Evolutionary conservation across 2,113 vertebrate species (phyloP).

Genomic region (Cinclus cinclus): DNA sequence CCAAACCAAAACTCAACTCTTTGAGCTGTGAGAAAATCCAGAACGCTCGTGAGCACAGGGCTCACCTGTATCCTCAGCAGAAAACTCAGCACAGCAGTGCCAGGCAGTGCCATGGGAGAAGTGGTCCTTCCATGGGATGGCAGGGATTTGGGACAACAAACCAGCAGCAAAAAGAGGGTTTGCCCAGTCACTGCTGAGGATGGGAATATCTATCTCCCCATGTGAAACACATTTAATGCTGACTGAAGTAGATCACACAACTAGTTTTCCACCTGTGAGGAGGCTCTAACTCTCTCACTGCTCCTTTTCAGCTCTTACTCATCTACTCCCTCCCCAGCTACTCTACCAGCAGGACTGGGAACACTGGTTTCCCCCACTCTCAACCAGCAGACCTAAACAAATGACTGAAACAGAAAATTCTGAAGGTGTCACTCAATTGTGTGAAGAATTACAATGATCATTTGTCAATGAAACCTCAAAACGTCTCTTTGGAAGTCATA

Average conservation of each 20-base stretch:
- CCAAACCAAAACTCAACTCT: not conserved
- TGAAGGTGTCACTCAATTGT: not conserved
- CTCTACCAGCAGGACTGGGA: not conserved
- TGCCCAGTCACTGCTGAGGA: not conserved
- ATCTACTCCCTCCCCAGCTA: not conserved
- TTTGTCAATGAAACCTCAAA: not conserved
- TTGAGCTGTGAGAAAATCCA: not conserved
- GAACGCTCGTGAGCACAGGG: accelerated
- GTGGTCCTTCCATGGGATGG: not conserved
- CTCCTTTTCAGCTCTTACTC: not conserved
- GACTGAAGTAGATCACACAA: not conserved
- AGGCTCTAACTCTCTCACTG: not conserved
- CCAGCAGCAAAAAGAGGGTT: not conserved
- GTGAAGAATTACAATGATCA: not conserved
- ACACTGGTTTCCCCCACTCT: not conserved
- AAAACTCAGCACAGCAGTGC: not conserved
- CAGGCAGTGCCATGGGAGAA: not conserved
- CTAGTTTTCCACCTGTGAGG: not conserved
- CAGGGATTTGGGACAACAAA: not conserved
- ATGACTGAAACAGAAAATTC: not conserved
- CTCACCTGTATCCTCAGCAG: not conserved
- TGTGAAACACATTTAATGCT: not conserved
- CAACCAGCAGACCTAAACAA: not conserved
- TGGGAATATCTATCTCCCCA: not conserved
- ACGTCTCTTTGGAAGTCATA: not conserved